Conservation (phyloP, 2,888 invertebrate genomes). For the Archaeoteleia sp. region DNA sequence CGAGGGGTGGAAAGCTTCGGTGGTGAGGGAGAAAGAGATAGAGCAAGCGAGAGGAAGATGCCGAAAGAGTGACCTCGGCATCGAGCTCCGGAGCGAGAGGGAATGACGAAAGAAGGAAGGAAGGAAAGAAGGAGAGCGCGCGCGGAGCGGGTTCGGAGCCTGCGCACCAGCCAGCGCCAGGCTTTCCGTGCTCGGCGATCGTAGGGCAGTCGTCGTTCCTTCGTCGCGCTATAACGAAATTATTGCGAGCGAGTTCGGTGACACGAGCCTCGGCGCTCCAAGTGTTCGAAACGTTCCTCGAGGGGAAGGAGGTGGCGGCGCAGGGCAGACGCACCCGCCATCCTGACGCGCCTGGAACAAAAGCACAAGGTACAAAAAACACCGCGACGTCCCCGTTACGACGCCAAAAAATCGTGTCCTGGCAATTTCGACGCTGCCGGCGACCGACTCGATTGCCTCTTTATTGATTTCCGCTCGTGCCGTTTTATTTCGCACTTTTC, state of each 20-base stretch:
- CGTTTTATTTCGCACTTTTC: conserved; percentile 13
- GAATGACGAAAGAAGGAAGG: conserved; percentile 32
- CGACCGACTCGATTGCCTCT: conserved; percentile 14
- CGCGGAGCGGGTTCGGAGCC: conserved; percentile 36
- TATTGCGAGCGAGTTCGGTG: conserved; percentile 62
- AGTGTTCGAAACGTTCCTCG: conserved; percentile 6
- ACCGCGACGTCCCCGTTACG: conserved; percentile 1
- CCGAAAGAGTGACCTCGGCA: conserved; percentile 10
- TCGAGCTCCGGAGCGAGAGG: conserved; percentile 27
- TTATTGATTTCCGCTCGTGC: conserved; percentile 43
- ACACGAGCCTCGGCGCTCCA: conserved; percentile 50
- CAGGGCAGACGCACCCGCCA: conserved; percentile 24
- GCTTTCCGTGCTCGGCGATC: conserved; percentile 62
- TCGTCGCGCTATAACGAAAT: conserved; percentile 69
- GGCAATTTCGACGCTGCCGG: conserved; percentile 20
- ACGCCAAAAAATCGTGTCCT: conserved; percentile 12
- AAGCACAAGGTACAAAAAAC: background rate
- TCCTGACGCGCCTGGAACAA: conserved; percentile 26
- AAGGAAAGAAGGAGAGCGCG: conserved; percentile 54
- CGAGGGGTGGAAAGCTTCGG: conserved; percentile 19
- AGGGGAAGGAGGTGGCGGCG: conserved; percentile 11
- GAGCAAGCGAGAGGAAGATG: conserved; percentile 30
- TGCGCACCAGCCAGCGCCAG: conserved; percentile 57
- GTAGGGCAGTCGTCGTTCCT: conserved; percentile 70
- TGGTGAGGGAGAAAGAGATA: conserved; percentile 24